phyloP scores from a whole-genome alignment of 1,140 invertebrate species.

The Platyscapa corneri region DNA sequence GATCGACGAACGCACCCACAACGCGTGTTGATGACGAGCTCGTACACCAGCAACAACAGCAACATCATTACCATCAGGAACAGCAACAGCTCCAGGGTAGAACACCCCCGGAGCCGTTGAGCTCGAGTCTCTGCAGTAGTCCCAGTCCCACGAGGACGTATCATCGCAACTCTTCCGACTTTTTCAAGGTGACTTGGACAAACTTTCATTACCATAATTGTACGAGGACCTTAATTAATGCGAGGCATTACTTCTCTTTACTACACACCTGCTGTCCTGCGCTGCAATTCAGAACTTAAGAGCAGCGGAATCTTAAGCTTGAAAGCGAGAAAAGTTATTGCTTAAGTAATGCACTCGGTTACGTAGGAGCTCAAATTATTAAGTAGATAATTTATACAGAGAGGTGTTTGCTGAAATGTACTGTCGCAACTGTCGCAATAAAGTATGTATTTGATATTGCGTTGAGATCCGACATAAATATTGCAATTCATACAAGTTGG shows the following conservation, averaged over 20 bases:
- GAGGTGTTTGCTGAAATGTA: too few species aligned
- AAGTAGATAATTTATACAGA: not conserved
- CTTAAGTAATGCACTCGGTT: not conserved
- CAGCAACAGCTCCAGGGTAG: slow-evolving; percentile 60
- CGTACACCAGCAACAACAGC: slow-evolving; percentile 37
- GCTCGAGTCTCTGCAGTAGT: slow-evolving; percentile 70
- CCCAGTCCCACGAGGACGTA: slow-evolving; percentile 72
- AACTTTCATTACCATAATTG: not conserved
- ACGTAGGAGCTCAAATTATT: not conserved
- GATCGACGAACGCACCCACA: slow-evolving; percentile 14
- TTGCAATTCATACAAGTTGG: too few species aligned
- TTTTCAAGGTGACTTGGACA: slow-evolving; percentile 72
- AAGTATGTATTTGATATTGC: too few species aligned
- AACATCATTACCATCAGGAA: slow-evolving; percentile 48
- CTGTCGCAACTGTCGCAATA: too few species aligned
- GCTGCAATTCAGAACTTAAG: not conserved
- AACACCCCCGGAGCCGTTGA: slow-evolving; percentile 66
- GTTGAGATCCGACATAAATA: too few species aligned
- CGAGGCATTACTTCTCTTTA: not conserved
- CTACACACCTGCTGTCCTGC: not conserved
- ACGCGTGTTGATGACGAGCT: not conserved
- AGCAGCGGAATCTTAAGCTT: not conserved
- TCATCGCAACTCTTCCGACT: slow-evolving; percentile 73
- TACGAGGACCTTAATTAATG: too few species aligned
- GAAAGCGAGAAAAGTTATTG: not conserved